Evolutionary conservation across 1,140 invertebrate species (phyloP).

Genomic region (Ceratosolen solmsi): DNA sequence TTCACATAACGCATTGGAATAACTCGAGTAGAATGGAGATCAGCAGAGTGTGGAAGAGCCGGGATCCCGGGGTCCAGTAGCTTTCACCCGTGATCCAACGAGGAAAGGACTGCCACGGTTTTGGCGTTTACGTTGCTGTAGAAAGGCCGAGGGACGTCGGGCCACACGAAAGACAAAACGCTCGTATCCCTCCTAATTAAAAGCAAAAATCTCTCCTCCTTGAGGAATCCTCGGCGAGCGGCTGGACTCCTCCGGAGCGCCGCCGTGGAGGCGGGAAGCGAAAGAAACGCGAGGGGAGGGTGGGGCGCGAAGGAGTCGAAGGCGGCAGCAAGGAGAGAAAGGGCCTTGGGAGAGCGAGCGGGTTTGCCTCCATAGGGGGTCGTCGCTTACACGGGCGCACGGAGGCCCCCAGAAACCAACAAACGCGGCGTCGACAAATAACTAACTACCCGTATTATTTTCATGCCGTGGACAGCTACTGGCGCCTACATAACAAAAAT

Average conservation of each 20-base stretch:
- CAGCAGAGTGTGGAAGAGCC: too few species aligned
- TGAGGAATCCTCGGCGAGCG: neutral
- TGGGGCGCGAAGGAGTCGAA: conserved; percentile 3
- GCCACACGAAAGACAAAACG: conserved; percentile 11
- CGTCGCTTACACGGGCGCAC: conserved; percentile 54
- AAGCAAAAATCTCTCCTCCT: conserved; percentile 17
- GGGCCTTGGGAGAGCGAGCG: conserved; percentile 60
- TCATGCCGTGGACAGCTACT: conserved; percentile 70
- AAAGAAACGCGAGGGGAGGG: neutral
- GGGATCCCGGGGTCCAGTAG: neutral
- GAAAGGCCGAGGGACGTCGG: neutral
- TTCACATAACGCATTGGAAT: too few species aligned
- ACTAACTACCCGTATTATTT: conserved; percentile 73
- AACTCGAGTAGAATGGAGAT: too few species aligned
- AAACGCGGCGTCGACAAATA: conserved; percentile 74
- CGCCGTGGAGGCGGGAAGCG: neutral
- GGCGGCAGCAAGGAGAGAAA: neutral
- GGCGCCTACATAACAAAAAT: neutral
- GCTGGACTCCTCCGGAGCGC: neutral
- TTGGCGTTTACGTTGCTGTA: neutral
- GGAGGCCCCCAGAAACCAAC: conserved; percentile 67
- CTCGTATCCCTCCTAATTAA: conserved; percentile 19
- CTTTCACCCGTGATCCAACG: neutral
- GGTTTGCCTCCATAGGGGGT: conserved; percentile 68
- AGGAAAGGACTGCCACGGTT: neutral